Conservation (phyloP, 2,797 vertebrate species). For the Cyprinodon diabolis region DNA sequence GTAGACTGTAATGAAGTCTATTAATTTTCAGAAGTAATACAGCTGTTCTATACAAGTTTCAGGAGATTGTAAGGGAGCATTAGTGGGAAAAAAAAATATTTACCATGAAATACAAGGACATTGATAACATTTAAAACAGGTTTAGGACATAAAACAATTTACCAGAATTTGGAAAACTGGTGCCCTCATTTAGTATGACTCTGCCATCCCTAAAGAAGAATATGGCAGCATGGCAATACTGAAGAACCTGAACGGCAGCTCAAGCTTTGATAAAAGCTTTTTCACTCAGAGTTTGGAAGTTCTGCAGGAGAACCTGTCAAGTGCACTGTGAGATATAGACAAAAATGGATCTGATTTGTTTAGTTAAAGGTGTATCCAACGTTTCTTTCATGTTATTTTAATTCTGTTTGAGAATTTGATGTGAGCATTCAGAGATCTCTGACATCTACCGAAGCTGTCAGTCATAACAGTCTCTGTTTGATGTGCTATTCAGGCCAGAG, state of each 20-base stretch:
- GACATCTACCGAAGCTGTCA: slow-evolving; percentile 30
- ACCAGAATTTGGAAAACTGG: too few relatives aligned
- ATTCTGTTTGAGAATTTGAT: slow-evolving; percentile 62
- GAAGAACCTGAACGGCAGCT: slow-evolving; percentile 11
- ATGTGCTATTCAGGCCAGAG: slow-evolving; percentile 14
- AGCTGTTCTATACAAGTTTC: too few relatives aligned
- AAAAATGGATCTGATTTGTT: slow-evolving; percentile 25
- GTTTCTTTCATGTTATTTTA: slow-evolving; percentile 30
- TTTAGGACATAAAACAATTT: too few relatives aligned
- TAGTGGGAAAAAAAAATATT: too few relatives aligned
- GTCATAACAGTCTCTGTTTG: slow-evolving; percentile 8
- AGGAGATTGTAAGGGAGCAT: too few relatives aligned
- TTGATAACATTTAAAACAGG: too few relatives aligned
- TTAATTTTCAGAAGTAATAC: too few relatives aligned
- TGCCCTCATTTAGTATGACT: too few relatives aligned
- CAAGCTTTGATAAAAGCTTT: slow-evolving; percentile 14
- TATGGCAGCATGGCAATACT: background rate
- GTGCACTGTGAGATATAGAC: slow-evolving; percentile 13
- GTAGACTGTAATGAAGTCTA: too few relatives aligned
- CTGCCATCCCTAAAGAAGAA: too few relatives aligned
- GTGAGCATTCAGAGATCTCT: slow-evolving; percentile 32
- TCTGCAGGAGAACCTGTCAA: slow-evolving; percentile 1
- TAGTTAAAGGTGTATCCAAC: slow-evolving; percentile 22
- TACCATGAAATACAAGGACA: too few relatives aligned
- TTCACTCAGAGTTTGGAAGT: slow-evolving; percentile 7